Percentiles rank a stretch among this genome's conserved stretches.
phyloP scores from a whole-genome alignment of 1,140 invertebrate genomes.

The Lordiphosa collinella region DNA sequence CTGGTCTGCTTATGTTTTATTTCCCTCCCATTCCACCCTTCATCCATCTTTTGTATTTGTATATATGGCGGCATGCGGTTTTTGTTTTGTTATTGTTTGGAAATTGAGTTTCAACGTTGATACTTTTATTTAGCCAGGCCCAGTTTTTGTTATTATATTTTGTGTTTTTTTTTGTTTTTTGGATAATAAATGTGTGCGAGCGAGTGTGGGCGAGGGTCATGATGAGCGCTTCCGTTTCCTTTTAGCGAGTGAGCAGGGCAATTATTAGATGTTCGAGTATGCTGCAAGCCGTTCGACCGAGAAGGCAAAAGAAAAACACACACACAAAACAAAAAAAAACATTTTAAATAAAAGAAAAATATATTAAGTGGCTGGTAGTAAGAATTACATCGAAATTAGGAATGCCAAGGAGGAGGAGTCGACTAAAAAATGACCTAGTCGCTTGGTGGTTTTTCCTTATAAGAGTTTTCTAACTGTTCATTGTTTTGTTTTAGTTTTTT shows the following conservation, averaged over 20 bases:
- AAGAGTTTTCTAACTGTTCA: no score
- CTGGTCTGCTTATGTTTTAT: slow-evolving; percentile 24
- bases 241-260: slow-evolving; percentile 36
- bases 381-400: neutral
- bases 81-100: slow-evolving; percentile 50
- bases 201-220: slow-evolving; percentile 27
- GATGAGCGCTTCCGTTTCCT: slow-evolving; percentile 50
- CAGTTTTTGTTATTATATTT: slow-evolving; percentile 26
- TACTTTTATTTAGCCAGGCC: slow-evolving; percentile 61
- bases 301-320: slow-evolving; percentile 21
- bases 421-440: slow-evolving; percentile 1
- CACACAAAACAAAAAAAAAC: slow-evolving; percentile 1
- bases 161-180: slow-evolving; percentile 11
- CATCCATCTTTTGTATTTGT: slow-evolving; percentile 17
- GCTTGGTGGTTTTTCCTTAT: no score
- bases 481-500: no score
- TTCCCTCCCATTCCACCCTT: slow-evolving; percentile 13
- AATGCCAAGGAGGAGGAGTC: neutral
- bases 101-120: slow-evolving; percentile 67
- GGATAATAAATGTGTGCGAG: slow-evolving; percentile 12
- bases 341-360: neutral
- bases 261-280: slow-evolving; percentile 29
- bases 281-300: slow-evolving; percentile 38
- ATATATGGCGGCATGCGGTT: slow-evolving; percentile 14
- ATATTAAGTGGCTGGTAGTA: neutral